Base-by-base conservation (phyloP, 2,113 vertebrate genomes). In the Rhinolophus sinicus region DNA sequence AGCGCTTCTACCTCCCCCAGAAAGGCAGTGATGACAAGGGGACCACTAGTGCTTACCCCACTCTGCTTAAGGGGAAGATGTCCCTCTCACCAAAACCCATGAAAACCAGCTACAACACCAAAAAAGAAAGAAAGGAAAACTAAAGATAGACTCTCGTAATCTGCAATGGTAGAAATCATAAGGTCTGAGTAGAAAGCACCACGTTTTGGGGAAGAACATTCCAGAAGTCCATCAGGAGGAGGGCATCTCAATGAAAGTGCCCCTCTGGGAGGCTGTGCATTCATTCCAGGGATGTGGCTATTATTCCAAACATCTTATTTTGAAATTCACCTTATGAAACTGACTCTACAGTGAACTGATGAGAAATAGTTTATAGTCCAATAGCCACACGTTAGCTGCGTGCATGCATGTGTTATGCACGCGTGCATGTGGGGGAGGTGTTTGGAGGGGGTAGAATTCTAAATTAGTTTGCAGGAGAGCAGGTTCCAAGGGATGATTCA, bases 311-410 rank as follows among this genome's bases (percentile, higher is more conserved):
- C 26, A 26, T 13, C 40, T 82, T 38, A 8, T n/a, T 87, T 35
- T 82, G 83, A 82, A 83, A 80, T 67, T 72, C 30, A 44, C 75
- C 40, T 90, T 94, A 56, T 54, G 56, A 75, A 40, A 70, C n/a
- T 22, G 33, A 52, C 88, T 89, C 93, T 38, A 56, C 35, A 88
- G 60, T 54, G 22, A 38, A 38, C 60, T 60, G 5, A 0, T 81
- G 88, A 94, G 54, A 86, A 64, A 40, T 6, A 6, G 58, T 33
- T 65, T 28, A 28, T 0, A 5, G 60, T 14, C 52, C 6, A 12
- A 30, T 15, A 33, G 62, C 21, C n/a, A 0, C n/a, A 11, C 21
- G 40, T 95, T 9, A 67, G 76, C 56, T 90, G 1, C 16, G 16
- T 38, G 35, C 18, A 30, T n/a, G 6, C 28, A 0, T 65, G 18